Evolutionary conservation across 2,113 vertebrate genomes (phyloP), one percentile per base, ranked within the genome.

Genomic region (Tringa solitaria): DNA sequence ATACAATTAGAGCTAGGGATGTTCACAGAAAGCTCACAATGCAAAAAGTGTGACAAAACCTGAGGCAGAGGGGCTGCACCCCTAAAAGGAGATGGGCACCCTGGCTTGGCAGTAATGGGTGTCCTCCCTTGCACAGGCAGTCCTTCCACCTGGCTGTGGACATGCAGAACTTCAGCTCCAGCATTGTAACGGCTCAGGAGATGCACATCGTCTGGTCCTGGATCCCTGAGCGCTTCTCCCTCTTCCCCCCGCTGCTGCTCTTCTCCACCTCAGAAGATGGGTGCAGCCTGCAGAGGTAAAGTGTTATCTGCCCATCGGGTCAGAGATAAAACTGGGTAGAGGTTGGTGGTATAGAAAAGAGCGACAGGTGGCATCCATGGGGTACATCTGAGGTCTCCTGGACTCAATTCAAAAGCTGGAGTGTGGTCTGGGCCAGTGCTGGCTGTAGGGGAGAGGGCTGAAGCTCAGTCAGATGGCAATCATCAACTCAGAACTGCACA

Each of bases 121-220:
- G 0, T 63, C 67, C 80, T 96, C 76, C 75, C 59, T 61, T 8
- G 0, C 2, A 4, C 94, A 99, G 99, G 95, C 98, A 98, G 50
- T 94, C 90, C 30, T 96, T 97, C 20, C 98, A 98, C 70, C 98
- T 98, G 90, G 97, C 97, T 0, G 98, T 99, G 95, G 98, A 99
- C 94, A 97, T 99, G 26, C 95, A 85, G 77, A 98, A 79, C 87
- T 98, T 99, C 91, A 97, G 76, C 94, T 99, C 99, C 79, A 97
- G 85, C 81, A 98, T 97, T 12, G 98, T 99, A 50, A 98, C 97
- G 0, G 97, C 93, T 33, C 98, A 98, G 27, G 98, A 98, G 97
- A 99, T 99, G 98, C 98, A 98, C 84, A 95, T 99, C 3, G 21
- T 99, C 76, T 99, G 99, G 99, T 98, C 99, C 90, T 99, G 99